These are phyloP conservation scores for Anomalospiza imberbis DNA, from an alignment of 2,797 vertebrate species.

Conservation along the genomic window DNA sequence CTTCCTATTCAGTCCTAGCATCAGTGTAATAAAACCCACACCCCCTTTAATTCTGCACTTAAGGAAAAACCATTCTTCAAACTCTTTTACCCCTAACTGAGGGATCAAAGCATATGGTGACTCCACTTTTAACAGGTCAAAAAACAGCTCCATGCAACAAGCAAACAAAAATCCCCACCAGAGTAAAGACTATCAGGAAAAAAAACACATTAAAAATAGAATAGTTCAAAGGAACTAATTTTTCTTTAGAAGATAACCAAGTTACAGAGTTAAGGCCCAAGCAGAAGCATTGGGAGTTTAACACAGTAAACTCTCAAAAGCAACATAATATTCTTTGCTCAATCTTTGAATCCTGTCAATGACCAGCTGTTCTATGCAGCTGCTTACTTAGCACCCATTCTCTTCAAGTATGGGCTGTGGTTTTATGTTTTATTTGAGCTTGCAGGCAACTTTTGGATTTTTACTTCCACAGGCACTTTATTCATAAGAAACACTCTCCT, in stretches of 20 bases:
- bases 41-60: not conserved
- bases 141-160: not conserved
- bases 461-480: constrained; percentile 32
- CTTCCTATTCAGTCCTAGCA: not conserved
- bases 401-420: not conserved
- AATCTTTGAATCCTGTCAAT: not conserved
- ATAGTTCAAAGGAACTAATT: not conserved
- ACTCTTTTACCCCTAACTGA: not conserved
- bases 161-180: not conserved
- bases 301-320: not conserved
- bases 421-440: not conserved
- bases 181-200: not conserved
- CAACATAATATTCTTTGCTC: not conserved
- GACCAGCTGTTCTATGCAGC: not conserved
- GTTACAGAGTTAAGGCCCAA: not conserved
- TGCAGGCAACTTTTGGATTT: not conserved
- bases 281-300: not conserved
- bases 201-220: not conserved
- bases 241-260: not conserved
- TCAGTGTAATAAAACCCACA: not conserved
- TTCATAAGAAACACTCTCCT: not conserved
- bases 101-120: not conserved
- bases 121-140: not conserved
- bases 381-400: not conserved
- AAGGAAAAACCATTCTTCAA: not conserved